A percentile compares a stretch with the other conserved stretches of the same genome.
Conservation (phyloP, 2,888 invertebrate genomes). For the Drosophila niveifrons region DNA sequence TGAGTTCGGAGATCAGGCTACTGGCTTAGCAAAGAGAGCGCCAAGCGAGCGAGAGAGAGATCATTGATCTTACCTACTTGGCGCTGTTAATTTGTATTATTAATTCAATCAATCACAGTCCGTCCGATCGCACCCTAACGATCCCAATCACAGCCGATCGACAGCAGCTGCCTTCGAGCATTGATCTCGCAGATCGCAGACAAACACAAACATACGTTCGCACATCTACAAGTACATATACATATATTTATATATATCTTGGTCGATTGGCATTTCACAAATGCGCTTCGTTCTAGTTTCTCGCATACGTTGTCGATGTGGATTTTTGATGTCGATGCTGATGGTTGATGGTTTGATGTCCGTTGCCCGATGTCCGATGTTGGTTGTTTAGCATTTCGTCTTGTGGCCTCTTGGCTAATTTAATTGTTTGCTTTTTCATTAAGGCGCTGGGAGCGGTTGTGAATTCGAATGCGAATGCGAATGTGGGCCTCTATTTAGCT, state of each 20-base stretch:
- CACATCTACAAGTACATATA: not conserved
- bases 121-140: slow-evolving; percentile 63
- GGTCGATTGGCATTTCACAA: slow-evolving; percentile 73
- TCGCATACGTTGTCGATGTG: slow-evolving; percentile 34
- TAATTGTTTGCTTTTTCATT: slow-evolving; percentile 80
- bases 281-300: slow-evolving; percentile 75
- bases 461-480: slow-evolving; percentile 2
- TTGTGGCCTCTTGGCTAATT: slow-evolving; percentile 77
- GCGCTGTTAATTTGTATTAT: slow-evolving; percentile 78
- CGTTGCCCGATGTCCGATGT: slow-evolving; percentile 6
- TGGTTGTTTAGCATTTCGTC: slow-evolving; percentile 63
- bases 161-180: slow-evolving; percentile 69
- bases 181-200: slow-evolving; percentile 63
- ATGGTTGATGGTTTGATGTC: slow-evolving; percentile 10
- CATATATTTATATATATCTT: slow-evolving; percentile 6
- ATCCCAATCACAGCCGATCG: slow-evolving; percentile 68
- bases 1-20: slow-evolving; percentile 23
- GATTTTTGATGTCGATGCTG: slow-evolving; percentile 43
- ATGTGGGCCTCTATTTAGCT: slow-evolving; percentile 63
- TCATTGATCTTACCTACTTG: slow-evolving; percentile 81
- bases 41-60: slow-evolving; percentile 31
- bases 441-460: slow-evolving; percentile 53
- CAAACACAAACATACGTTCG: not conserved
- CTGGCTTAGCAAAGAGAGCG: slow-evolving; percentile 17
- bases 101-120: slow-evolving; percentile 80